These are phyloP conservation scores for Netelia virgata DNA, from an alignment of 2,888 invertebrate genomes.

Conservation along the genomic window DNA sequence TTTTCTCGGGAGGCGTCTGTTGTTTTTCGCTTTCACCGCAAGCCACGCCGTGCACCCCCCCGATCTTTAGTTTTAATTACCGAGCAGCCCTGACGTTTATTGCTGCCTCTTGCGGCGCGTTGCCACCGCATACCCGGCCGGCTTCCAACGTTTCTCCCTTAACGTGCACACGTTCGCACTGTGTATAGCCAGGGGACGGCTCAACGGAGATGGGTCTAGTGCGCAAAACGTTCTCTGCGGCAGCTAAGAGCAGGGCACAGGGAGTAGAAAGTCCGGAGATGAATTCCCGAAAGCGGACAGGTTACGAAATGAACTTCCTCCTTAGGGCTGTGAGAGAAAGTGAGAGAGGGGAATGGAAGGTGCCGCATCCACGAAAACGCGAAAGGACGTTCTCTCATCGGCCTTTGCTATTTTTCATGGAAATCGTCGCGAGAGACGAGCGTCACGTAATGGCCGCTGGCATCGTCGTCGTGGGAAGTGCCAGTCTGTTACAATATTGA, in stretches of 20 bases:
- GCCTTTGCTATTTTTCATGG: conserved; percentile 74
- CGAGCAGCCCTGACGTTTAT: conserved; percentile 83
- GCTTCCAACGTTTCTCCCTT: conserved; percentile 33
- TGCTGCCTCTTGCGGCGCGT: conserved; percentile 81
- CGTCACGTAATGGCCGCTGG: conserved; percentile 13
- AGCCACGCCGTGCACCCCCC: conserved; percentile 56
- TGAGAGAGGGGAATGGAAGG: conserved; percentile 7
- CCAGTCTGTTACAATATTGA: conserved; percentile 4
- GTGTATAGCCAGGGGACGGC: conserved; percentile 34
- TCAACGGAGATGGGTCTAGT: conserved; percentile 47
- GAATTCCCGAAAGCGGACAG: conserved; percentile 80
- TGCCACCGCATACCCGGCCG: conserved; percentile 47
- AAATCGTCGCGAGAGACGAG: conserved; percentile 66
- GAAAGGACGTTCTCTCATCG: conserved; percentile 64
- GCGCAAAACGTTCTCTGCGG: conserved; percentile 59
- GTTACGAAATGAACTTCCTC: conserved; percentile 78
- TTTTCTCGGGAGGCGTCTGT: conserved; percentile 73
- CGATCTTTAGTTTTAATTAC: conserved; percentile 84
- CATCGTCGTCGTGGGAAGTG: conserved; percentile 52
- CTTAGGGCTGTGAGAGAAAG: conserved; percentile 14
- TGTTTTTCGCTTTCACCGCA: conserved; percentile 80
- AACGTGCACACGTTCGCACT: conserved; percentile 25
- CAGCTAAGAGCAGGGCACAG: conserved; percentile 65
- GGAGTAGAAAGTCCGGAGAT: conserved; percentile 74
- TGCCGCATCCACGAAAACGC: conserved; percentile 41